Percentiles rank a stretch among this genome's conserved stretches.
These are phyloP conservation scores for Stegodyphus mimosarum DNA, from an alignment of 1,140 invertebrate species.

Conservation along the genomic window DNA sequence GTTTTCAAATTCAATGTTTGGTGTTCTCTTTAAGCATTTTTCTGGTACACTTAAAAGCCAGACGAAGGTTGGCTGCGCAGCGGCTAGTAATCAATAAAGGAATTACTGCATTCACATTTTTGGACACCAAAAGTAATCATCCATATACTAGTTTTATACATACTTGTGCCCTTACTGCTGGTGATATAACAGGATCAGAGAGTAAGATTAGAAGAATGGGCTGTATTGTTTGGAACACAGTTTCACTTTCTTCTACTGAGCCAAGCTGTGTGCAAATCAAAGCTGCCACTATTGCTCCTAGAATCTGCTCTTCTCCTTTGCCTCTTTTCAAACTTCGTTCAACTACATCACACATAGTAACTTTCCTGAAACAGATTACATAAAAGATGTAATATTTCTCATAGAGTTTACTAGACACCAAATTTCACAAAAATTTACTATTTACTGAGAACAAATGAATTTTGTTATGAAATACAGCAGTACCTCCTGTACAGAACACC, in stretches of 20 bases:
- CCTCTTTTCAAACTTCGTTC: conserved; percentile 85
- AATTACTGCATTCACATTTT: too few species aligned
- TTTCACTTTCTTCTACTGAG: conserved; percentile 74
- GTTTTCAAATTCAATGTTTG: too few species aligned
- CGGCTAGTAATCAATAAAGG: too few species aligned
- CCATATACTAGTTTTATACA: conserved; percentile 29
- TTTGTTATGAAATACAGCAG: too few species aligned
- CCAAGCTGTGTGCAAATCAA: conserved; percentile 87
- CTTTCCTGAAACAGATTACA: conserved; percentile 70
- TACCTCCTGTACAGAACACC: too few species aligned
- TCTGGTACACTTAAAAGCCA: too few species aligned
- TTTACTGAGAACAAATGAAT: not conserved
- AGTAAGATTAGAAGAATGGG: conserved; percentile 73
- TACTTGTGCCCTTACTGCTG: conserved; percentile 76
- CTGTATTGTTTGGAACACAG: conserved; percentile 73
- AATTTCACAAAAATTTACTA: not conserved
- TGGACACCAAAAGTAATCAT: too few species aligned
- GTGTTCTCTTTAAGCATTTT: too few species aligned
- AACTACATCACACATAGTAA: conserved; percentile 84
- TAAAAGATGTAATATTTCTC: conserved; percentile 44
- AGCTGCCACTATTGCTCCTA: conserved; percentile 82
- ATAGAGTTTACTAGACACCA: conserved; percentile 13
- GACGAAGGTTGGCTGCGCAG: too few species aligned
- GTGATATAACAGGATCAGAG: conserved; percentile 74
- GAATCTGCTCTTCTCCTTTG: conserved; percentile 80